These are phyloP conservation scores for Amblyopsis rosae DNA, from an alignment of 2,113 vertebrate species.

Conservation along the genomic window DNA sequence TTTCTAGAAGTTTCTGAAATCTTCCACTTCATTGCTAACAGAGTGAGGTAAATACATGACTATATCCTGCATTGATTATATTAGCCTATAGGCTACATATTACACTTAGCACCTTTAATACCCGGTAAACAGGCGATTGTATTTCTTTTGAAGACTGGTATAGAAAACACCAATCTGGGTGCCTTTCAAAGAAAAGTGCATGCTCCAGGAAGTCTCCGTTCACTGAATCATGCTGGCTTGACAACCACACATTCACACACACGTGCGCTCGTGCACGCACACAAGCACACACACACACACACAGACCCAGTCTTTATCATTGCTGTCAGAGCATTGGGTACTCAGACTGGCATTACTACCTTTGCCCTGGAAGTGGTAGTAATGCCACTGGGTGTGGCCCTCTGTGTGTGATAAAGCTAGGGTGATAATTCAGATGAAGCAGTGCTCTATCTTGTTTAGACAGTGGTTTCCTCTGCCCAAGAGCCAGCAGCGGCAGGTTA, in stretches of 20 bases:
- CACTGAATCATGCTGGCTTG: slow-evolving; percentile 28
- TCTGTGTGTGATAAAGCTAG: slow-evolving; percentile 58
- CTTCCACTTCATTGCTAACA: no score
- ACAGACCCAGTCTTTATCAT: slow-evolving; percentile 6
- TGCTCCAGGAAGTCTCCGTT: not conserved
- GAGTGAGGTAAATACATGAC: no score
- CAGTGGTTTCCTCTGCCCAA: slow-evolving; percentile 61
- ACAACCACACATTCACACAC: slow-evolving; percentile 8
- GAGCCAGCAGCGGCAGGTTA: slow-evolving; percentile 43
- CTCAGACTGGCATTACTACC: slow-evolving; percentile 6
- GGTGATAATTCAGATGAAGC: slow-evolving; percentile 53
- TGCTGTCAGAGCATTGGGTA: not conserved
- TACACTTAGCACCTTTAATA: no score
- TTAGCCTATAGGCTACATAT: no score
- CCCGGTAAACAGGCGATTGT: no score
- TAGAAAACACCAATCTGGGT: not conserved
- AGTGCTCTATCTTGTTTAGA: slow-evolving; percentile 68
- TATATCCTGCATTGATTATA: no score
- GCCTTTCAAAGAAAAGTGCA: not conserved
- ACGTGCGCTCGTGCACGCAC: not conserved
- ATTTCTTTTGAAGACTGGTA: no score
- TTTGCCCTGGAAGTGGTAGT: slow-evolving; percentile 35
- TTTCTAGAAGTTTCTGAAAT: no score
- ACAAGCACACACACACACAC: not conserved
- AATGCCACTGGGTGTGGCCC: slow-evolving; percentile 18